Evolutionary conservation across 2,888 invertebrate genomes (phyloP), one percentile per base, ranked within the genome.

Genomic region (Muscina levida): DNA sequence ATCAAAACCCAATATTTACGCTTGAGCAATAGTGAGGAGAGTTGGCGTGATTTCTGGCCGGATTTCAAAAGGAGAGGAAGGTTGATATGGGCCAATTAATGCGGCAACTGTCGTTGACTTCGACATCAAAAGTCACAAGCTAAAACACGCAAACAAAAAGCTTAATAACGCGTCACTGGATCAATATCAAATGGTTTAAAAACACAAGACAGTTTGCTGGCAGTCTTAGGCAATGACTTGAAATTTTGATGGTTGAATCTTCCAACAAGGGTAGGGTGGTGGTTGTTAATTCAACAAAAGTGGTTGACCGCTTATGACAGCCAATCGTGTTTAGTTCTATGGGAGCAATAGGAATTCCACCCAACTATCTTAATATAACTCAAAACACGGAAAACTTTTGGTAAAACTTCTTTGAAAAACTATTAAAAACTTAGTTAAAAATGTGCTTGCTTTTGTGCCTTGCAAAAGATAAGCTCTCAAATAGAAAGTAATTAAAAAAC

Each of bases 81-180:
- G 81, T 84, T 62, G 85, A 86, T 84, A 85, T 86, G 75, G 74
- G 67, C 81, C 81, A 81, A 81, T 81, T 81, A 81, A 75, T 68
- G 37, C 74, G 62, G 67, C 77, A 74, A 75, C 53, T 68, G 82
- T 82, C 82, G 72, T 82, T 17, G 2, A n/a, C 59, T 22, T 13
- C 19, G 19, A 10, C 62, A 15, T 4, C 59, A 75, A 75, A 85
- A 85, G 85, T 84, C 85, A 84, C 85, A 85, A 85, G 84, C 85
- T 84, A 84, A 62, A 83, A 85, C 86, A 87, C 85, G 86, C 86
- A 85, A 85, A 85, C 84, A 83, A 83, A 83, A 51, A 57, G 72
- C 72, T 77, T 72, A 73, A 84, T 79, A 67, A 82, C 73, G 82
- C 75, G 65, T 79, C 78, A 82, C 65, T 73, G 76, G 57, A 56